A percentile compares a stretch with the other conserved stretches of the same genome.
Conservation (phyloP, 2,888 invertebrate genomes). For the Dendrolimus houi region DNA sequence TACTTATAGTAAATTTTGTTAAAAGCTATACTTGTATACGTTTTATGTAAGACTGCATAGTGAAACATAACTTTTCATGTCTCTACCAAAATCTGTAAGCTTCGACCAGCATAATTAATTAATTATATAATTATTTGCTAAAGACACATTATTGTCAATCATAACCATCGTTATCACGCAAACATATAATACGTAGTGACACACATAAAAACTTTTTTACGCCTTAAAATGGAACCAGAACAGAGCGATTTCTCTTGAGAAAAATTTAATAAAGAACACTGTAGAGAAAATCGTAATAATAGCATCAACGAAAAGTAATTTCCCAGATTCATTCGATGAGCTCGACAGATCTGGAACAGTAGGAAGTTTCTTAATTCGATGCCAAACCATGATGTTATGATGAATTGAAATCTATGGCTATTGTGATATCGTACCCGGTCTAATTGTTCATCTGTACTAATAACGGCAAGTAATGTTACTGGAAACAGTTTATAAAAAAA, state of each 20-base stretch:
- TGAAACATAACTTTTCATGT: no score
- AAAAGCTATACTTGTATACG: no score
- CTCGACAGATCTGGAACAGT: slow-evolving; percentile 46
- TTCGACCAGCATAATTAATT: no score
- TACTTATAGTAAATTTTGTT: no score
- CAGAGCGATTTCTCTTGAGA: slow-evolving; percentile 50
- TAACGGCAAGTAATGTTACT: background rate
- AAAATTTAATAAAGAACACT: slow-evolving; percentile 38
- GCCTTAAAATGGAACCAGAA: slow-evolving; percentile 33
- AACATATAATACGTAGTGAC: no score
- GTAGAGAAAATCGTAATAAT: slow-evolving; percentile 1
- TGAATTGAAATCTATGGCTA: slow-evolving; percentile 25
- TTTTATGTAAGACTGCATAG: no score
- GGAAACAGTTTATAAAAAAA: slow-evolving; percentile 11
- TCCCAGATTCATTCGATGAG: slow-evolving; percentile 55
- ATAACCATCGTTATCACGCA: no score
- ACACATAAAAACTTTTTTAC: slow-evolving; percentile 16
- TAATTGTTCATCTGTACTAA: slow-evolving; percentile 31
- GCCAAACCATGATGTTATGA: slow-evolving; percentile 40
- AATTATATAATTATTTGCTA: no score
- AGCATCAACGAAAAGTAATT: slow-evolving; percentile 40
- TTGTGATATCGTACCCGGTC: slow-evolving; percentile 41
- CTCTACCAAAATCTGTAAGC: no score
- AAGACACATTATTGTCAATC: no score
- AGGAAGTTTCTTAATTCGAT: slow-evolving; percentile 46